A percentile compares a stretch with the other conserved stretches of the same genome.
Conservation (phyloP, 2,113 vertebrate species). For the Triplophysa dalaica region DNA sequence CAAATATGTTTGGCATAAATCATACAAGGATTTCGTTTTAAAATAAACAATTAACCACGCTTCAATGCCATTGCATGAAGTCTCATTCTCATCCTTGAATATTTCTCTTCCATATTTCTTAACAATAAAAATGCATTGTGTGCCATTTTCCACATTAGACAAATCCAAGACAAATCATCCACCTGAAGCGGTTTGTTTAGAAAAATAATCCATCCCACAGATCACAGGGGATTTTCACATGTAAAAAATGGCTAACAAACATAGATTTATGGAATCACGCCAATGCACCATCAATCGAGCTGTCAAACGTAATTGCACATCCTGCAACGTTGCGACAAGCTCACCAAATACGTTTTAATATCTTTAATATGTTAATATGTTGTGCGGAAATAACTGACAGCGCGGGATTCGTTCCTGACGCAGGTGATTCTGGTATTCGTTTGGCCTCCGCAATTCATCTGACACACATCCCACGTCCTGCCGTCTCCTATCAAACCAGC, state of each 20-base stretch:
- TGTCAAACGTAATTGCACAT: conserved; percentile 72
- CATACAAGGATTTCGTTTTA: no score
- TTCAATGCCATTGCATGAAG: neutral
- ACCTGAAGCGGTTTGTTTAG: conserved; percentile 26
- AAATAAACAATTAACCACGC: no score
- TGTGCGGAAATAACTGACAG: conserved; percentile 67
- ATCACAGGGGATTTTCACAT: conserved; percentile 36
- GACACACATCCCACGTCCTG: conserved; percentile 68
- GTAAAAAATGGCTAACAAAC: conserved; percentile 69
- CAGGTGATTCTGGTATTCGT: conserved; percentile 47
- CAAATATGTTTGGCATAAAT: no score
- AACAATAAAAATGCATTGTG: conserved; percentile 49
- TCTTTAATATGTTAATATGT: no score
- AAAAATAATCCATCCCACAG: no score
- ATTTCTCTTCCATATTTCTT: conserved; percentile 41
- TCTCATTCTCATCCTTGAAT: neutral
- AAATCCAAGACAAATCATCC: conserved; percentile 63
- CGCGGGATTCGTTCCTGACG: conserved; percentile 53
- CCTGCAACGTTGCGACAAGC: conserved; percentile 63
- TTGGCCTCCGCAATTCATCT: conserved; percentile 62
- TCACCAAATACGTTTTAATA: conserved; percentile 64
- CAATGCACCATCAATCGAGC: conserved; percentile 68
- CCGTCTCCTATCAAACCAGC: conserved; percentile 67
- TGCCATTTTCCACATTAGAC: conserved; percentile 60
- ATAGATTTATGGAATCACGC: conserved; percentile 66